Conservation (phyloP, 2,888 invertebrate genomes). For the Coenonympha glycerion region DNA sequence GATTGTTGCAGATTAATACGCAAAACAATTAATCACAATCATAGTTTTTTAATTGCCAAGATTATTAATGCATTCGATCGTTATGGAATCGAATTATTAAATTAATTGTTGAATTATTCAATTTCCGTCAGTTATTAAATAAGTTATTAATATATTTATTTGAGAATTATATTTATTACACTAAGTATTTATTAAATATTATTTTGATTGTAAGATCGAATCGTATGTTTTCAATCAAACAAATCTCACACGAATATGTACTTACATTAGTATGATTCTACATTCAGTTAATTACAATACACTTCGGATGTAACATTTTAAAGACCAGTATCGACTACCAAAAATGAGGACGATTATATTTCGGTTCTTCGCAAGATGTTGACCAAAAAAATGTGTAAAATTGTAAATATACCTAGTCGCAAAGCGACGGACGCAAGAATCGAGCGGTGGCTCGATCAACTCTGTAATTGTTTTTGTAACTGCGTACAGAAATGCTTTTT, state of each 20-base stretch:
- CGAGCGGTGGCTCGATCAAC: constrained; percentile 1
- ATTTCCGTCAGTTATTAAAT: background rate
- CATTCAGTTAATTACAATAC: background rate
- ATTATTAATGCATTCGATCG: too few species aligned
- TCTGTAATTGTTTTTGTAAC: too few species aligned
- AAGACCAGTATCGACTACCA: constrained; percentile 24
- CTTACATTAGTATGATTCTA: background rate
- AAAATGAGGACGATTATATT: constrained; percentile 34
- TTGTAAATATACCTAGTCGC: constrained; percentile 34
- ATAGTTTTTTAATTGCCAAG: too few species aligned
- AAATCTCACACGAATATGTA: background rate
- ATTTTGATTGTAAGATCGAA: constrained; percentile 6
- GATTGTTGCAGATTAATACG: too few species aligned
- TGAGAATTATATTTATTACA: background rate
- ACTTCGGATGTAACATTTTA: constrained; percentile 16
- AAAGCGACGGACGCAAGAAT: constrained; percentile 35
- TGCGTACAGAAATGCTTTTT: too few species aligned
- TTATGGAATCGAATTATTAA: too few species aligned
- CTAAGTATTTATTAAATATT: background rate
- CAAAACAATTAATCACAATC: too few species aligned
- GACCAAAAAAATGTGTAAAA: constrained; percentile 63
- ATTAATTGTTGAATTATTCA: too few species aligned
- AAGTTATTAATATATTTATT: background rate
- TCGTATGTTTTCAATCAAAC: background rate
- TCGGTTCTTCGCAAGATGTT: constrained; percentile 58